Evolutionary conservation across 1,140 invertebrate species (phyloP), one percentile per base, ranked within the genome.

Genomic region (Teleogryllus occipitalis): DNA sequence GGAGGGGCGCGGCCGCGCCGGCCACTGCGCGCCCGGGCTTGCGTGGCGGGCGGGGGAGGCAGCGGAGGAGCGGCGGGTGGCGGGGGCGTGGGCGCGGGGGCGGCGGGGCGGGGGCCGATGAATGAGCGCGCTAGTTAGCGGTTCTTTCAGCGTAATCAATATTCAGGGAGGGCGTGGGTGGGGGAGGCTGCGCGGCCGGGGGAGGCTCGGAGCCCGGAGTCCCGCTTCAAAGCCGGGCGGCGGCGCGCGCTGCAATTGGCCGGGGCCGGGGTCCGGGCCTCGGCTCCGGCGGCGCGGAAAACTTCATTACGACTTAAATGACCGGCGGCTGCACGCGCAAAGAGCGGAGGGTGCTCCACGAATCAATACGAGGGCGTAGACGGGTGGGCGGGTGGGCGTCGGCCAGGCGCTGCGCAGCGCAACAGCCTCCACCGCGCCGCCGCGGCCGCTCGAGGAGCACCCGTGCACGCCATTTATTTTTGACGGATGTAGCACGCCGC

Each of bases 281-380:
- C 18, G 54, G 54, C 54, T 65, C 54, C 18, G 54, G 54, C 54
- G 18, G 54, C 54, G 54, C 54, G 54, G 54, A 65, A 65, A 65
- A 65, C 54, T 65, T 65, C 54, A 65, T 65, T 65, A 65, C 54
- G 54, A 65, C 54, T 65, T 65, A 65, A 65, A 65, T 65, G 54
- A 65, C 54, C 54, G 18, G 54, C 54, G 54, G 49, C 54, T 65
- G 54, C 54, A 65, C 18, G 10, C 54, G 18, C 18, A 65, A 65
- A 65, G 54, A 65, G 54, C 10, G 54, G 18, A 65, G 54, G 54
- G 54, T 65, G 54, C 54, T 65, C 18, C 54, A 65, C 54, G 54
- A 65, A 65, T 65, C 54, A 65, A 65, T 65, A 65, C 54, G 54
- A 18, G 10, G 54, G 54, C 10, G 54, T 7, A 39, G 54, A 65